phyloP scores from a whole-genome alignment of 2,797 vertebrate species.

The Typhlichthys subterraneus region DNA sequence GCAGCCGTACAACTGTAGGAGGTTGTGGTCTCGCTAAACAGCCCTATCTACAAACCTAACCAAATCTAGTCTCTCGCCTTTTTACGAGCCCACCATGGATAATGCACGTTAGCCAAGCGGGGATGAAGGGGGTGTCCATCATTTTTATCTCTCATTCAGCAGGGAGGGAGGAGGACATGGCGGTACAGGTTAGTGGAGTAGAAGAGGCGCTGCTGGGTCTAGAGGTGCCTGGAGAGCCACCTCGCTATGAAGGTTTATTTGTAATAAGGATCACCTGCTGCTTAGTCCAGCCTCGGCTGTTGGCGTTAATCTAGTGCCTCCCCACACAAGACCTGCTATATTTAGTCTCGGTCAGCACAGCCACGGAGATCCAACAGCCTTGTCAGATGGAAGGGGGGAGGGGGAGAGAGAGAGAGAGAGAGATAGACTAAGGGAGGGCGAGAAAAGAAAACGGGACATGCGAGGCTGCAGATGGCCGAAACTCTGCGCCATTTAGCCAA shows the following conservation, averaged over 20 bases:
- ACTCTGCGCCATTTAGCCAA: constrained; percentile 59
- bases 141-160: constrained; percentile 76
- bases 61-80: constrained; percentile 30
- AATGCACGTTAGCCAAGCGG: constrained; percentile 73
- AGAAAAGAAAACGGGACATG: constrained; percentile 5
- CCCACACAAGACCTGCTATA: constrained; percentile 37
- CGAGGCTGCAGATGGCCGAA: constrained; percentile 59
- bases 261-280: constrained; percentile 48
- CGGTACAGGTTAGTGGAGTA: constrained; percentile 1
- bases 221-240: constrained; percentile 21
- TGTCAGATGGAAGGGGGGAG: background rate
- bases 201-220: constrained; percentile 21
- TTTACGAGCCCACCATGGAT: constrained; percentile 70
- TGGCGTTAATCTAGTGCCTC: constrained; percentile 62
- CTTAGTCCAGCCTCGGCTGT: constrained; percentile 32
- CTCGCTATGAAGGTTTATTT: constrained; percentile 57
- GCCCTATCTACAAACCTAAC: constrained; percentile 9
- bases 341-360: constrained; percentile 26
- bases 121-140: constrained; percentile 69
- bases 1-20: constrained; percentile 40
- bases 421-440: background rate
- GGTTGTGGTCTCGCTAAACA: constrained; percentile 28
- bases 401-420: background rate
- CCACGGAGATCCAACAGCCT: constrained; percentile 43
- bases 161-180: background rate